phyloP scores from a whole-genome alignment of 30 jellyfish, hydroid and myxozoan genomes.

The Pelagia noctiluca region DNA sequence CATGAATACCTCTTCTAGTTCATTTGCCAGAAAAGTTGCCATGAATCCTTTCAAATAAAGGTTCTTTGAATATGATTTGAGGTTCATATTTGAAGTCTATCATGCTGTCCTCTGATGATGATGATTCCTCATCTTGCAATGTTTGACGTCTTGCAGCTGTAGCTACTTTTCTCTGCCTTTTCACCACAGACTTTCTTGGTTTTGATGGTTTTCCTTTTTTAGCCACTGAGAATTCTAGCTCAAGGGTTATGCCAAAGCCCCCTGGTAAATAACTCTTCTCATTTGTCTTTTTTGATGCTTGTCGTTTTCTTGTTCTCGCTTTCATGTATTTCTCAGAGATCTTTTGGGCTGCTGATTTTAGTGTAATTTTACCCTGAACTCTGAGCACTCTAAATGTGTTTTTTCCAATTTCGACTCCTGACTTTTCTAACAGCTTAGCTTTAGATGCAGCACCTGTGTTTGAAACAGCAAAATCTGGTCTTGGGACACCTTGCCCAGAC shows the following conservation, averaged over 20 bases:
- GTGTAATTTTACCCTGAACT: conserved; percentile 4
- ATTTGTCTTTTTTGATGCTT: background rate
- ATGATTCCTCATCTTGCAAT: too few species aligned
- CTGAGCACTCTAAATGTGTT: conserved; percentile 9
- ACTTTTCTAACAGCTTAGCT: conserved; percentile 4
- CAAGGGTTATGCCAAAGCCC: conserved; percentile 17
- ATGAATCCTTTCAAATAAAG: conserved; percentile 19
- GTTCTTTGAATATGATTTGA: conserved; percentile 16
- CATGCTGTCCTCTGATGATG: background rate
- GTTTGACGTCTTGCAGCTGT: background rate
- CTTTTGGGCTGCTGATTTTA: background rate
- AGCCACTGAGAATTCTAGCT: too few species aligned
- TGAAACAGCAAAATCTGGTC: conserved; percentile 20
- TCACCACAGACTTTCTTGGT: conserved; percentile 4
- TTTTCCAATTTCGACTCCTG: conserved; percentile 20
- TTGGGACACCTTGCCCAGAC: conserved; percentile 44
- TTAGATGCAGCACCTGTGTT: conserved; percentile 39
- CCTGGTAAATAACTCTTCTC: conserved; percentile 24
- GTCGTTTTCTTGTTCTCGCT: conserved; percentile 11
- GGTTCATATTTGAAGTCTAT: background rate
- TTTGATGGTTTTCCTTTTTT: background rate
- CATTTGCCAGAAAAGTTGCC: too few species aligned
- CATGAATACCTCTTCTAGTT: too few species aligned
- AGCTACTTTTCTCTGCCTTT: background rate
- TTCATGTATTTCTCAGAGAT: conserved; percentile 12